Conservation (phyloP, 2,113 vertebrate genomes). For the Oxyruncus cristatus region DNA sequence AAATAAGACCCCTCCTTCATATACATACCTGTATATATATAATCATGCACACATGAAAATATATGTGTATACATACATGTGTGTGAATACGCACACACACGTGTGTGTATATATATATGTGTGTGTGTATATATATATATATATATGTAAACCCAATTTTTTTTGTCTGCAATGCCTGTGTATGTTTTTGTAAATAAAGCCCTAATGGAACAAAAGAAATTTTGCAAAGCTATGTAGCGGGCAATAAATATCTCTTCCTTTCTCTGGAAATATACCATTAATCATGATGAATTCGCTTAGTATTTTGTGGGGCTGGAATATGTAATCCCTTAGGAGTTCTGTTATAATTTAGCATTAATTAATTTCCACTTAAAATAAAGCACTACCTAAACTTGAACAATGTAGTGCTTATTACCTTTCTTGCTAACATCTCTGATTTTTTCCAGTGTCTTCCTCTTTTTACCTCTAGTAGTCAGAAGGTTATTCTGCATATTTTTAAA, state of each 20-base stretch:
- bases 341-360: conserved; percentile 28
- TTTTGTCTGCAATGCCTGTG: neutral
- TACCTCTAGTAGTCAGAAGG: neutral
- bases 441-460: neutral
- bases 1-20: neutral
- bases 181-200: neutral
- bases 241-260: neutral
- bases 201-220: neutral
- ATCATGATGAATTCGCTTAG: neutral
- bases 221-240: neutral
- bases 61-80: accelerated
- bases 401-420: neutral
- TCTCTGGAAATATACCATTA: neutral
- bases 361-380: conserved; percentile 2
- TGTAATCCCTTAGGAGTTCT: neutral
- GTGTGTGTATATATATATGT: accelerated
- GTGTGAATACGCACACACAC: too few relatives aligned
- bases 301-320: neutral
- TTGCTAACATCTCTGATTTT: neutral
- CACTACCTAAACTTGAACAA: neutral
- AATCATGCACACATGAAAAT: neutral
- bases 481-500: neutral
- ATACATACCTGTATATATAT: neutral
- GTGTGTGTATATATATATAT: too few relatives aligned
- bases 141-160: too few relatives aligned